phyloP scores from a whole-genome alignment of 2,113 vertebrate genomes.

The Irena cyanogastra region DNA sequence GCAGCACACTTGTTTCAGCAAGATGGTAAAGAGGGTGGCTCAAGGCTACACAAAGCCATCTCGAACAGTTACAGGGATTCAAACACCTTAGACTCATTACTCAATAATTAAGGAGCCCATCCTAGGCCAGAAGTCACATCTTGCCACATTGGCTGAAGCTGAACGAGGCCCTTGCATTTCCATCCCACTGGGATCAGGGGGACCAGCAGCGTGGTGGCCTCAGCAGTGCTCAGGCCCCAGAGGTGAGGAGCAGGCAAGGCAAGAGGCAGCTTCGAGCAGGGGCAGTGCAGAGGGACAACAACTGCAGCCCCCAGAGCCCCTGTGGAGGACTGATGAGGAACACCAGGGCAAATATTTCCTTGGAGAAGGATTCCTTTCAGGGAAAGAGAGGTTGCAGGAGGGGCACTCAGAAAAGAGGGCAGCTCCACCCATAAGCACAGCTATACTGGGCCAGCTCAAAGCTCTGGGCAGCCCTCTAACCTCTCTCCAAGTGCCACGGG shows the following conservation, averaged over 20 bases:
- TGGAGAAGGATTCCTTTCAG: neutral
- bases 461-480: neutral
- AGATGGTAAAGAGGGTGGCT: neutral
- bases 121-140: neutral
- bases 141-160: neutral
- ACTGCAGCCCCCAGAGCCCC: neutral
- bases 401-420: neutral
- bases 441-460: neutral
- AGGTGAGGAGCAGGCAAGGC: neutral
- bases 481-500: neutral
- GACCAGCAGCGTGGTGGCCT: fast-evolving
- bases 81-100: neutral
- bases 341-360: neutral
- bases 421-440: neutral
- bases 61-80: neutral
- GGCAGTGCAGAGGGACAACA: neutral
- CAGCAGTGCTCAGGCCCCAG: neutral
- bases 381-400: neutral
- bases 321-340: fast-evolving
- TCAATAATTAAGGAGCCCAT: neutral
- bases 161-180: neutral
- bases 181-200: neutral
- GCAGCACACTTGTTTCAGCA: neutral
- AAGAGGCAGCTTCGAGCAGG: neutral
- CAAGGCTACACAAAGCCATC: neutral